phyloP scores from a whole-genome alignment of 2,113 vertebrate genomes.

The Oxygymnocypris stewartii region DNA sequence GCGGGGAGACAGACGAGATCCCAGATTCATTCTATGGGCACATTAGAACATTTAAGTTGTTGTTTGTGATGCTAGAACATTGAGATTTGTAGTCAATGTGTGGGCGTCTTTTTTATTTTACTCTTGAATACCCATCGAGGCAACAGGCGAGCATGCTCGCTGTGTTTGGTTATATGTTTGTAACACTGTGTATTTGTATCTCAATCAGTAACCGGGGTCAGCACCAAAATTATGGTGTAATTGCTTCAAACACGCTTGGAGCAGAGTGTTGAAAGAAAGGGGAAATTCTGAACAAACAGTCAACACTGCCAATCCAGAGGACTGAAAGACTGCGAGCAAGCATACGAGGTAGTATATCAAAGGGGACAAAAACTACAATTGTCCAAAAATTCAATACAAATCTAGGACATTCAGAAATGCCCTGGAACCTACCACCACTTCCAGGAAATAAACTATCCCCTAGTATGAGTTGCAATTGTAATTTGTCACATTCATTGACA shows the following conservation, averaged over 20 bases:
- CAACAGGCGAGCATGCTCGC: too few species aligned
- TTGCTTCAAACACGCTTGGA: slow-evolving; percentile 46
- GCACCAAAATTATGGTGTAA: slow-evolving; percentile 48
- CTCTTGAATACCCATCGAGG: background rate
- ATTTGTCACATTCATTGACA: background rate
- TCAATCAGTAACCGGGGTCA: slow-evolving; percentile 38
- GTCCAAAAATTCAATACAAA: background rate
- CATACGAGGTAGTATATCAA: background rate
- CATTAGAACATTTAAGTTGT: background rate
- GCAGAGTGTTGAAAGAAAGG: slow-evolving; percentile 29
- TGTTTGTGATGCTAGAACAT: background rate
- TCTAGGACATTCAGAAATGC: background rate
- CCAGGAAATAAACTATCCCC: background rate
- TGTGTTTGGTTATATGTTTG: background rate
- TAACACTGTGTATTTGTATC: background rate
- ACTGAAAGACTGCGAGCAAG: background rate
- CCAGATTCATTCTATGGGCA: background rate
- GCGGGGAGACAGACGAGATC: background rate
- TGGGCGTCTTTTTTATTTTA: background rate
- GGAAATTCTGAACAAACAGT: slow-evolving; percentile 40
- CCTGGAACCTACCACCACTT: background rate
- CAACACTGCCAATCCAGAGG: background rate
- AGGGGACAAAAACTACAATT: background rate
- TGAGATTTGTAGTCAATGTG: background rate
- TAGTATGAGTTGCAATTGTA: background rate